A percentile compares a stretch with the other conserved stretches of the same genome.
Evolutionary conservation across 2,797 vertebrate genomes (phyloP).

Genomic region (Acanthiza pusilla): DNA sequence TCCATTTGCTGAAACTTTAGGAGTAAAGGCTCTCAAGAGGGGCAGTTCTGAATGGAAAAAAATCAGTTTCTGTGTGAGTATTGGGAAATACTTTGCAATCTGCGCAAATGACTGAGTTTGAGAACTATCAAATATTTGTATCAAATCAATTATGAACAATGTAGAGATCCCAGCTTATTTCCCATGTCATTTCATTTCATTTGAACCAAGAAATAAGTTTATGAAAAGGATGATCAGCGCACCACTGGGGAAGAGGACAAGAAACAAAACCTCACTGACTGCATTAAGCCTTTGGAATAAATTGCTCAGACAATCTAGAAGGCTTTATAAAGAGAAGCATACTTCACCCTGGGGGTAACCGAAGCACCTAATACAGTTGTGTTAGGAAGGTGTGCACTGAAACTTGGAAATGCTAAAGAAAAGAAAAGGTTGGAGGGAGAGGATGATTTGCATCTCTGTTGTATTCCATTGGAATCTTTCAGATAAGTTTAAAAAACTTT

Average conservation of each 20-base stretch:
- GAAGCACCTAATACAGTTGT: not conserved
- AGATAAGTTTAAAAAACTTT: not conserved
- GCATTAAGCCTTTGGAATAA: not conserved
- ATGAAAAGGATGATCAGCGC: not conserved
- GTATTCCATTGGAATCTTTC: not conserved
- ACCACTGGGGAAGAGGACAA: not conserved
- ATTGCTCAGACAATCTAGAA: not conserved
- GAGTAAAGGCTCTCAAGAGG: not conserved
- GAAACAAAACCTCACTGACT: not conserved
- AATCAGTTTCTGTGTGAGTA: not conserved
- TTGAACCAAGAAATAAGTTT: constrained; percentile 6
- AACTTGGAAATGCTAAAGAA: not conserved
- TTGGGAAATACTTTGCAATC: not conserved
- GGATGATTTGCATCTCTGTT: not conserved
- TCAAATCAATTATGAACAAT: constrained; percentile 14
- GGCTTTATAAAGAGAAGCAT: not conserved
- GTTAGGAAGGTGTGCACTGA: not conserved
- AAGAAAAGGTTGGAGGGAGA: not conserved
- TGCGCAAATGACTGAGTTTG: not conserved
- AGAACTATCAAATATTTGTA: not conserved
- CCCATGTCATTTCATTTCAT: constrained; percentile 27
- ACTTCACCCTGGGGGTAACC: not conserved
- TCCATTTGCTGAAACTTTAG: not conserved
- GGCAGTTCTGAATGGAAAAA: not conserved
- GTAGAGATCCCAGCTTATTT: constrained; percentile 17